These are phyloP conservation scores for Diarsia brunnea DNA, from an alignment of 2,888 invertebrate species.

Conservation along the genomic window DNA sequence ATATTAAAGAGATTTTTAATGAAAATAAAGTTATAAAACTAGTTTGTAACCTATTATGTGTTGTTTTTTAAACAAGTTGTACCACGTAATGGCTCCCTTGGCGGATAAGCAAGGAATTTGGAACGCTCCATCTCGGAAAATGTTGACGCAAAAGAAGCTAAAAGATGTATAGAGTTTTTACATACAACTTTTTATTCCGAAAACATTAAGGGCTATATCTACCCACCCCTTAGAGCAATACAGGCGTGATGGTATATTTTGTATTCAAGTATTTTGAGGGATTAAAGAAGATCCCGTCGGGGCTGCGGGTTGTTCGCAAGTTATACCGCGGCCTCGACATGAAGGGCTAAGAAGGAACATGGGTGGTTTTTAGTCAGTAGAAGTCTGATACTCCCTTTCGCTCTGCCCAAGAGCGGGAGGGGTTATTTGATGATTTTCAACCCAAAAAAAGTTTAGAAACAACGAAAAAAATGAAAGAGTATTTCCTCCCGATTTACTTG, in stretches of 20 bases:
- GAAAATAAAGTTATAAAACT: not conserved
- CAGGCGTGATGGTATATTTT: not conserved
- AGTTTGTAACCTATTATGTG: not conserved
- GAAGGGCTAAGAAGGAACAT: too few species aligned
- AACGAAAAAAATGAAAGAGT: not conserved
- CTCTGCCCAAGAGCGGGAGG: too few species aligned
- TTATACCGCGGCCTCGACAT: too few species aligned
- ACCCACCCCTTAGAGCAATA: not conserved
- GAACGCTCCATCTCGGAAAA: not conserved
- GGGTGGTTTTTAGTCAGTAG: too few species aligned
- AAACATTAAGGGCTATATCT: not conserved
- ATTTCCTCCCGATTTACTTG: not conserved
- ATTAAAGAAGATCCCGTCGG: too few species aligned
- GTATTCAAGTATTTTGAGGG: not conserved
- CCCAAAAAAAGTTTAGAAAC: too few species aligned
- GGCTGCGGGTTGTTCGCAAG: too few species aligned
- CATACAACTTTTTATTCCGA: not conserved
- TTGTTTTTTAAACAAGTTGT: conserved; percentile 1
- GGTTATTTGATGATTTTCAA: too few species aligned
- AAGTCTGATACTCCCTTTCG: too few species aligned
- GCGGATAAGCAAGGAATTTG: conserved; percentile 4
- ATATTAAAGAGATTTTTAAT: not conserved
- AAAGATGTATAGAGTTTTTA: not conserved
- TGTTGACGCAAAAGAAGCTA: conserved; percentile 9
- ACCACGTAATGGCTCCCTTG: not conserved